Conservation (phyloP, 2,888 invertebrate species). For the Amblyjoppa fuscipennis region DNA sequence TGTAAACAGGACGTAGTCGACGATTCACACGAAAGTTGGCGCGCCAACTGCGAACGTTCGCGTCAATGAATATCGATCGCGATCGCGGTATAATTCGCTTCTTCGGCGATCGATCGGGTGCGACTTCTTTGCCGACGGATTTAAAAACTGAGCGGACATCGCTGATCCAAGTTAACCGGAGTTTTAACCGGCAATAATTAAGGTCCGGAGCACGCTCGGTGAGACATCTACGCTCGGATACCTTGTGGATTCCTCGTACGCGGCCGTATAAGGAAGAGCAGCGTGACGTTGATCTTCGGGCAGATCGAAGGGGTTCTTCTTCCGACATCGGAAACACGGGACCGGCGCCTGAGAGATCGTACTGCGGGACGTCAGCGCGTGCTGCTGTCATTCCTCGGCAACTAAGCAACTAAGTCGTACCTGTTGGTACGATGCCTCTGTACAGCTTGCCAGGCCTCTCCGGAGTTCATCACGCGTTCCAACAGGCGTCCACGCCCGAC, state of each 20-base stretch:
- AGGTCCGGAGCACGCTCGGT: background rate
- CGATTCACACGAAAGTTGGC: constrained; percentile 63
- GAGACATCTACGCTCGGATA: background rate
- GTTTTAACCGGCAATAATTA: background rate
- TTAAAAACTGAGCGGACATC: background rate
- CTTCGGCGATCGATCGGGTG: background rate
- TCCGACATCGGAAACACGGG: constrained; percentile 48
- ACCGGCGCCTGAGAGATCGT: constrained; percentile 58
- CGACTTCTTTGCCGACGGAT: background rate
- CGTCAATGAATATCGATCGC: constrained; percentile 44
- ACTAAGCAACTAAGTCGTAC: constrained; percentile 1
- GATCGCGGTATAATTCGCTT: constrained; percentile 28
- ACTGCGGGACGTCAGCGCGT: constrained; percentile 54
- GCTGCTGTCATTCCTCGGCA: constrained; percentile 46
- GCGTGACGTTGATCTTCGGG: constrained; percentile 30
- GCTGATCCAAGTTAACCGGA: background rate
- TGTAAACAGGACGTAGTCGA: constrained; percentile 1
- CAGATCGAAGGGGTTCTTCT: constrained; percentile 32
- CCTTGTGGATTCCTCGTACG: constrained; percentile 7
- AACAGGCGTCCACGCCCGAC: constrained; percentile 59
- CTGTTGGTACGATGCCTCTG: background rate
- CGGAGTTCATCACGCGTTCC: constrained; percentile 16
- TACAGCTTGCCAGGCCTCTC: constrained; percentile 14
- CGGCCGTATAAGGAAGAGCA: constrained; percentile 24
- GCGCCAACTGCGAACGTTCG: constrained; percentile 1